Evolutionary conservation across 2,888 invertebrate genomes (phyloP).

Genomic region (Thereva unica): DNA sequence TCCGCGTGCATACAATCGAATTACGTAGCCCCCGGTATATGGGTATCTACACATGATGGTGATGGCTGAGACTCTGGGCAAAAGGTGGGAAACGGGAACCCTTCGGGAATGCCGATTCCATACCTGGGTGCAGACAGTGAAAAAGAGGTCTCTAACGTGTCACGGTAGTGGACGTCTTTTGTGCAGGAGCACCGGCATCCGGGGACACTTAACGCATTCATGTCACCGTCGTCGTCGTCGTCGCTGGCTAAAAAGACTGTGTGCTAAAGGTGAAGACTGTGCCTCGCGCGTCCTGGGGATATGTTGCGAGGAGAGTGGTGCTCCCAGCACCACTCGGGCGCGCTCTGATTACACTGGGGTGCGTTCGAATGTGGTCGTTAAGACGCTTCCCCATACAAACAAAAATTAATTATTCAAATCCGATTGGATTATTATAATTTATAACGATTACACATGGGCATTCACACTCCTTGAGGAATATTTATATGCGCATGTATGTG

Average conservation of each 20-base stretch:
- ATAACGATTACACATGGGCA: slow-evolving; percentile 49
- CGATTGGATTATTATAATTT: slow-evolving; percentile 60
- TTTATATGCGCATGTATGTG: not conserved
- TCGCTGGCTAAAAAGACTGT: too few species aligned
- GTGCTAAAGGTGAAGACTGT: too few species aligned
- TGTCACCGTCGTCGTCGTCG: too few species aligned
- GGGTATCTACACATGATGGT: slow-evolving; percentile 17
- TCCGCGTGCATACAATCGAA: slow-evolving; percentile 40
- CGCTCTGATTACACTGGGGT: not conserved
- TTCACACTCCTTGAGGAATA: slow-evolving; percentile 1
- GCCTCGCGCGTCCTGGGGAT: too few species aligned
- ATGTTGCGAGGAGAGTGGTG: too few species aligned
- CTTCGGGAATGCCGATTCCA: slow-evolving; percentile 16
- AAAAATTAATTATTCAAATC: slow-evolving; percentile 60
- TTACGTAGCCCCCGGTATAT: slow-evolving; percentile 17
- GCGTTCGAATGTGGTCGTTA: slow-evolving; percentile 19
- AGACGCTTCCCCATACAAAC: slow-evolving; percentile 28
- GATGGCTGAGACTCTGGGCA: not conserved
- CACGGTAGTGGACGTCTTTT: slow-evolving; percentile 8
- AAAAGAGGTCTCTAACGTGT: slow-evolving; percentile 11
- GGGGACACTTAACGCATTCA: not conserved
- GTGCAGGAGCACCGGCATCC: not conserved
- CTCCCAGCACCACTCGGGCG: not conserved
- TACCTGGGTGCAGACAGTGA: slow-evolving; percentile 23
- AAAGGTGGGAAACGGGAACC: slow-evolving; percentile 27